Conservation (phyloP, 2,113 vertebrate species). For the Maccullochella peelii region DNA sequence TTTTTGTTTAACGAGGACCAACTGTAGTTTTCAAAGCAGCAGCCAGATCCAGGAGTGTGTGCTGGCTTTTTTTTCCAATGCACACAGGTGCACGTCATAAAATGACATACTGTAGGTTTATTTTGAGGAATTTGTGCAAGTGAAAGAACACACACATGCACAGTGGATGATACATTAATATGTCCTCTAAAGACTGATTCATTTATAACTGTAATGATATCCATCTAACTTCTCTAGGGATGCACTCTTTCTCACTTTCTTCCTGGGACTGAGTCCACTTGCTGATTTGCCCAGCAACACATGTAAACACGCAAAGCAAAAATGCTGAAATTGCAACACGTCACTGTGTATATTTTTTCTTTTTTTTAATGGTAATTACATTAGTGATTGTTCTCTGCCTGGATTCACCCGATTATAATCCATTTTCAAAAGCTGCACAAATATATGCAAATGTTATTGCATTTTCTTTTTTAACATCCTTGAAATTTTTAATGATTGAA, state of each 20-base stretch:
- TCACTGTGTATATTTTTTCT: not conserved
- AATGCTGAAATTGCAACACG: not conserved
- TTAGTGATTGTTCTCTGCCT: not conserved
- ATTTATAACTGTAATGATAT: slow-evolving; percentile 31
- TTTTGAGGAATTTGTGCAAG: not conserved
- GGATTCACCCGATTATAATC: not conserved
- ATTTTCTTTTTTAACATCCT: not conserved
- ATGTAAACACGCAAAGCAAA: not conserved
- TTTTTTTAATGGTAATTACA: not conserved
- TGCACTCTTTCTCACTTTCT: not conserved
- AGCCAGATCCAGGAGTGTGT: slow-evolving; percentile 10
- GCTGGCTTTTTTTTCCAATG: not conserved
- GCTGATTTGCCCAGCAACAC: not conserved
- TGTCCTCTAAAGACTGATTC: slow-evolving; percentile 20
- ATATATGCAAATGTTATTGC: not conserved
- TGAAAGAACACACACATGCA: not conserved
- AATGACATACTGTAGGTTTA: not conserved
- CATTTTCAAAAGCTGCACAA: not conserved
- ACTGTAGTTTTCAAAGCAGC: slow-evolving; percentile 36
- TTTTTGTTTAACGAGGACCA: slow-evolving; percentile 43
- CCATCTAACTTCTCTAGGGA: slow-evolving; percentile 2
- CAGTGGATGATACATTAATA: slow-evolving; percentile 29
- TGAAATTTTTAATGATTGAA: no score
- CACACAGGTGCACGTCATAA: not conserved
- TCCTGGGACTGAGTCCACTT: not conserved